Conservation (phyloP, 2,888 invertebrate species). For the Eulithis prunata region DNA sequence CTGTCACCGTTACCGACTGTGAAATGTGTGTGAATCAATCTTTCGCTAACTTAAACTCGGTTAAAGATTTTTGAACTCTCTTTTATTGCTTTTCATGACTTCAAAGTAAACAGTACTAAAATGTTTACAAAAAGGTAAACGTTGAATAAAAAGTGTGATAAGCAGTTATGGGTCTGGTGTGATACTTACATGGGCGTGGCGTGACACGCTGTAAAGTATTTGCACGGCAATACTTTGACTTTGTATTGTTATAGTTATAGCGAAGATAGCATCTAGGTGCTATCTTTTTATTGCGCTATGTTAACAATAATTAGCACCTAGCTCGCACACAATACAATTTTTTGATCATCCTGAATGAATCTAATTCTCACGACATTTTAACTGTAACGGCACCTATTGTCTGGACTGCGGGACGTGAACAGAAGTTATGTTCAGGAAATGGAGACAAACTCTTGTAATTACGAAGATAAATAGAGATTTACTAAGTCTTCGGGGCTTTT, state of each 20-base stretch:
- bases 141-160: conserved; percentile 22
- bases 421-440: conserved; percentile 56
- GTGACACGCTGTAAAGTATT: conserved; percentile 12
- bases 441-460: conserved; percentile 59
- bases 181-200: conserved; percentile 3
- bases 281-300: conserved; percentile 34
- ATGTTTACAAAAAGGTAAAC: not conserved
- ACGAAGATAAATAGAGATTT: conserved; percentile 56
- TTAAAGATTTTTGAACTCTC: conserved; percentile 18
- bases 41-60: conserved; percentile 17
- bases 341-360: conserved; percentile 43
- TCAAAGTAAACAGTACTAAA: conserved; percentile 12
- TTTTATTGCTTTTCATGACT: conserved; percentile 16
- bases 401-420: conserved; percentile 48
- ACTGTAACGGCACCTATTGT: conserved; percentile 57
- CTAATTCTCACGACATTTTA: conserved; percentile 59
- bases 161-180: conserved; percentile 5
- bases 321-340: conserved; percentile 35
- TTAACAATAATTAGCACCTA: conserved; percentile 38
- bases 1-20: conserved; percentile 40
- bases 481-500: conserved; percentile 40
- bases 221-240: conserved; percentile 28
- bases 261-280: conserved; percentile 13
- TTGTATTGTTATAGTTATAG: conserved; percentile 24
- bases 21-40: conserved; percentile 36